phyloP scores from a whole-genome alignment of 92 coral and sea anemone species.

The Metridium senile region DNA sequence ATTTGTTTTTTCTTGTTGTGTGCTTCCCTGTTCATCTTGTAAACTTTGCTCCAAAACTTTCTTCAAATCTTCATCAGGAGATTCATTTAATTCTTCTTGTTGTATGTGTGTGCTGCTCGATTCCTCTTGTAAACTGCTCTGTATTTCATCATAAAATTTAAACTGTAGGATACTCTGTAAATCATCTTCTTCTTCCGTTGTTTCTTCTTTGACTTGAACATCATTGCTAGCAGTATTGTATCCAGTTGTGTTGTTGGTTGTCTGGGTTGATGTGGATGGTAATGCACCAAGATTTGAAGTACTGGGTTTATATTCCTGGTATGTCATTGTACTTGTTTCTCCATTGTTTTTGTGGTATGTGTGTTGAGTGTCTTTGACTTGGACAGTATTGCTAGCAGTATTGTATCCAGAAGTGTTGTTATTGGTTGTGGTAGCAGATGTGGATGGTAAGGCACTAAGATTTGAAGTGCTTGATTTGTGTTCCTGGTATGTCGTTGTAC shows the following conservation, averaged over 20 bases:
- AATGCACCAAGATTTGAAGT: neutral
- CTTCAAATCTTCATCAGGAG: slow-evolving; percentile 27
- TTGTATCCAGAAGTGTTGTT: neutral
- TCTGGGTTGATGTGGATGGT: neutral
- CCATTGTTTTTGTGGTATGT: neutral
- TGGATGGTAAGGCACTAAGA: neutral
- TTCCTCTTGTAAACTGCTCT: slow-evolving; percentile 2
- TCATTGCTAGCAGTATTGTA: neutral
- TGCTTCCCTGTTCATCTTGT: slow-evolving; percentile 13
- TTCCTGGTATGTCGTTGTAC: neutral
- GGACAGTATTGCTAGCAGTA: neutral
- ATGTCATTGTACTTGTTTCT: neutral
- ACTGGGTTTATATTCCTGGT: neutral
- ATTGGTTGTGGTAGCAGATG: neutral
- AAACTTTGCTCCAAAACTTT: slow-evolving; percentile 33
- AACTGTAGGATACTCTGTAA: slow-evolving; percentile 20
- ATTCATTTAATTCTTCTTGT: neutral
- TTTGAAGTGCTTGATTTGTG: slow-evolving; percentile 2
- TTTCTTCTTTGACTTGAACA: slow-evolving; percentile 6
- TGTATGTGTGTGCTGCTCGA: too few species aligned
- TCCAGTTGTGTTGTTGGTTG: neutral
- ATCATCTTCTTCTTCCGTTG: slow-evolving; percentile 12
- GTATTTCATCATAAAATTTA: slow-evolving; percentile 15
- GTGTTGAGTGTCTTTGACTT: slow-evolving; percentile 1
- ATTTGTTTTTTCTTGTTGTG: neutral